Evolutionary conservation across 2,888 invertebrate genomes (phyloP), one percentile per base, ranked within the genome.

Genomic region (Thecophora atra): DNA sequence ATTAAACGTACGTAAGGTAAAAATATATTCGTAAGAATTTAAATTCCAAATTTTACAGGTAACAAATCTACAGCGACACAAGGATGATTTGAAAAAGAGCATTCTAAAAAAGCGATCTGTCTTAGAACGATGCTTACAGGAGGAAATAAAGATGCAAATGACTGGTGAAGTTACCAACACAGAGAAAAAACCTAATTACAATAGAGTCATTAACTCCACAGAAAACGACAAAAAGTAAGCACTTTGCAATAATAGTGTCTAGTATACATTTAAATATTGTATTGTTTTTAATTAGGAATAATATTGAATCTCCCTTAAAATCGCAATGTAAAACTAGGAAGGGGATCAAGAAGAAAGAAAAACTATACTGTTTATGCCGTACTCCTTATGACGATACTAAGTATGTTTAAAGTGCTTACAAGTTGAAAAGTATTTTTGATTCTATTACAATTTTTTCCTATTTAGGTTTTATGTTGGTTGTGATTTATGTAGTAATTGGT

Each of bases 401-500:
- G 94, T 96, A 84, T 70, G 60, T 70, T 37, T 63, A 42, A 44
- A n/a, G 44, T 42, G 11, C 19, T 62, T 42, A 37, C n/a, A 21
- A n/a, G 6, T 1, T 58, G 3, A 26, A 28, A 58, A 15, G 24
- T 21, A 26, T 58, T 58, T 58, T 26, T 4, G 1, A 58, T 28
- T 58, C 11, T 47, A 6, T 47, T 24, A 26, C 26, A 28, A 28
- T 71, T 70, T 64, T 79, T 83, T n/a, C n/a, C n/a, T n/a, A n/a
- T n/a, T n/a, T 81, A 95, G 95, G 85, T 98, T 98, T 87, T 99
- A 98, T 87, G 96, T 99, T 77, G 97, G 97, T 73, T 99, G 99
- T 88, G 98, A 98, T 88, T 89, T 96, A 81, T 99, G 99, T 87
- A 95, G 95, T 82, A 97, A 98, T 87, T 99, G 99, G 98, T 99